phyloP scores from a whole-genome alignment of 2,113 vertebrate genomes.

The Lichenostomus cassidix region DNA sequence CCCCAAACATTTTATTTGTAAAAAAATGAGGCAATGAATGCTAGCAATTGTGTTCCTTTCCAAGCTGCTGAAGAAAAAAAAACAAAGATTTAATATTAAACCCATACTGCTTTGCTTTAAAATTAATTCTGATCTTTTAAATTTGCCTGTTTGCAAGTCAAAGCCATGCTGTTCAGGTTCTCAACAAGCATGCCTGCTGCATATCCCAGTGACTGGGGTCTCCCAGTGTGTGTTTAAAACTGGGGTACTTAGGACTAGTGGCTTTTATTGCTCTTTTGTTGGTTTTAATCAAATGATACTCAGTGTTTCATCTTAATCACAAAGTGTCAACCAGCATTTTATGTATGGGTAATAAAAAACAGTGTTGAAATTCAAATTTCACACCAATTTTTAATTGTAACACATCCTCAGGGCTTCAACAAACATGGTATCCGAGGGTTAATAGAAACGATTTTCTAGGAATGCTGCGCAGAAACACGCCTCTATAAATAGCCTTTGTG shows the following conservation, averaged over 20 bases:
- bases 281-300: constrained; percentile 13
- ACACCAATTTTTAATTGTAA: constrained; percentile 52
- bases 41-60: neutral
- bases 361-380: constrained; percentile 50
- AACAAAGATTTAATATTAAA: neutral
- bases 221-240: neutral
- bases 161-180: neutral
- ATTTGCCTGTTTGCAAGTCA: neutral
- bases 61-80: neutral
- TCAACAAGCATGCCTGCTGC: neutral
- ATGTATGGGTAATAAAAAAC: constrained; percentile 29
- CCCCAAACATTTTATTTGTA: neutral
- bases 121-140: neutral
- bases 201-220: neutral
- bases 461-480: neutral
- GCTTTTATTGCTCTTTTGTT: constrained; percentile 52
- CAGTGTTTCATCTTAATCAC: neutral
- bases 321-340: neutral
- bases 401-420: constrained; percentile 23
- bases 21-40: neutral
- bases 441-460: constrained; percentile 38
- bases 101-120: neutral
- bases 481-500: constrained; percentile 38
- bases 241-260: neutral
- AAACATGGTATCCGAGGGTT: constrained; percentile 26